Base-by-base conservation (phyloP, 2,888 invertebrate genomes). In the Diarsia mendica region DNA sequence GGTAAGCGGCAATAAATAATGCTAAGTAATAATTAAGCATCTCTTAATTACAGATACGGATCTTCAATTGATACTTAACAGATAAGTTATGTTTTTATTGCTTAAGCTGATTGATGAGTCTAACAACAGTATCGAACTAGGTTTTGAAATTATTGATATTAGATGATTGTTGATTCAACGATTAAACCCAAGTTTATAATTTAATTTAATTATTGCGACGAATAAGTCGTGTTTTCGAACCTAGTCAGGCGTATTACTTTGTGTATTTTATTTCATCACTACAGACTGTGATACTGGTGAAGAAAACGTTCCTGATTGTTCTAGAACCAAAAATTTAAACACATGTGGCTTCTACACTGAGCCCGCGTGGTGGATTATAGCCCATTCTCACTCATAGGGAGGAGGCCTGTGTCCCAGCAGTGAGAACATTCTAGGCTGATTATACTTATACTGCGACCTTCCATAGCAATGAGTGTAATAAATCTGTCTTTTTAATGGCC, bases 131-230 rank as follows among this genome's bases (percentile, higher is more conserved):
- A 72, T n/a, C 18, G 33, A n/a, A 18, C 15, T 48, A 28, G 28
- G 28, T 3, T 61, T 28, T 44, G 6, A 33, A 53, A 55, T 48
- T 44, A 33, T 46, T 23, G 44, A 64, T 60, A 55, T 55, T 28
- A 39, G 3, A 61, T 15, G 18, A 58, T 3, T 58, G 75, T 72
- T 18, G 58, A 64, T 23, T 69, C 13, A 4, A 23, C 46, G 39
- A 58, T 72, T 64, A 20, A 53, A 53, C 13, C 18, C 13, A 53
- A 70, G 63, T 72, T 64, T 75, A 65, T 71, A 67, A 75, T 78
- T 72, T 20, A 74, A 58, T 74, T 78, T 68, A 79, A 80, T 80
- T 72, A 71, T 15, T 5, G 44, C 20, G 75, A 33, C 83, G 86
- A 28, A 28, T 84, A 5, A 39, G 39, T 39, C 39, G 39, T 39